phyloP scores from a whole-genome alignment of 1,140 invertebrate genomes.

The Drosophila ficusphila region DNA sequence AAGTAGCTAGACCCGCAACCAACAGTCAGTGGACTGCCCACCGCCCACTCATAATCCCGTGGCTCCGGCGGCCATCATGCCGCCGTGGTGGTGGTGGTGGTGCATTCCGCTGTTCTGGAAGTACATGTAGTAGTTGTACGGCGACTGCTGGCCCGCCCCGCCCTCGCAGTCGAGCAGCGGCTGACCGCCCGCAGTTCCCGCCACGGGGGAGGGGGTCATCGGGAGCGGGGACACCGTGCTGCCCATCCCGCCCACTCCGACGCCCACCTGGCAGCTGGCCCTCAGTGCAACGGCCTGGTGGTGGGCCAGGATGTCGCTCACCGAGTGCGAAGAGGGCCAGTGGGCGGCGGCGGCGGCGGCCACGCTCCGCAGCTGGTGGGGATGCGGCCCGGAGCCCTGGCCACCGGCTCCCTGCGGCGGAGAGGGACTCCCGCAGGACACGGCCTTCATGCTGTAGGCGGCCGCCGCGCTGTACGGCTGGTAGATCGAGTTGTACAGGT shows the following conservation, averaged over 20 bases:
- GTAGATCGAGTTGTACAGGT: conserved; percentile 86
- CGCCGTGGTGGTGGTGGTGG: conserved; percentile 79
- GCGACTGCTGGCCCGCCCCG: conserved; percentile 85
- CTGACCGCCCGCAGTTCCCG: conserved; percentile 56
- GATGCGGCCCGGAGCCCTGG: conserved; percentile 53
- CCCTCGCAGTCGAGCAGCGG: conserved; percentile 65
- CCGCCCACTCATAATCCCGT: conserved; percentile 76
- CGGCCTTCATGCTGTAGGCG: conserved; percentile 83
- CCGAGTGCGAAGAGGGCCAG: conserved; percentile 88
- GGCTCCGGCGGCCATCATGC: conserved; percentile 81
- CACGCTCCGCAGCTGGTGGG: conserved; percentile 71
- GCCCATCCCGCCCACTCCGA: conserved; percentile 53
- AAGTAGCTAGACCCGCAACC: conserved; percentile 29
- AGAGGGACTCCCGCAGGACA: conserved; percentile 82
- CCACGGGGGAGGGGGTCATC: conserved; percentile 74
- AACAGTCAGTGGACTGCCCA: conserved; percentile 28
- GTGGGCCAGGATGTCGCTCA: conserved; percentile 89
- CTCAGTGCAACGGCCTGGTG: conserved; percentile 80
- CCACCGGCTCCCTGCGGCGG: conserved; percentile 77
- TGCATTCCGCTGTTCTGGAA: conserved; percentile 85
- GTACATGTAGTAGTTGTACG: conserved; percentile 90
- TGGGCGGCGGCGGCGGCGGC: conserved; percentile 73
- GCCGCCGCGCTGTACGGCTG: conserved; percentile 85
- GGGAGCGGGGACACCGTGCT: conserved; percentile 67
- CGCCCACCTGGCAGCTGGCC: conserved; percentile 73